Base-by-base conservation (phyloP, 2,113 vertebrate species). In the Ursus arctos region DNA sequence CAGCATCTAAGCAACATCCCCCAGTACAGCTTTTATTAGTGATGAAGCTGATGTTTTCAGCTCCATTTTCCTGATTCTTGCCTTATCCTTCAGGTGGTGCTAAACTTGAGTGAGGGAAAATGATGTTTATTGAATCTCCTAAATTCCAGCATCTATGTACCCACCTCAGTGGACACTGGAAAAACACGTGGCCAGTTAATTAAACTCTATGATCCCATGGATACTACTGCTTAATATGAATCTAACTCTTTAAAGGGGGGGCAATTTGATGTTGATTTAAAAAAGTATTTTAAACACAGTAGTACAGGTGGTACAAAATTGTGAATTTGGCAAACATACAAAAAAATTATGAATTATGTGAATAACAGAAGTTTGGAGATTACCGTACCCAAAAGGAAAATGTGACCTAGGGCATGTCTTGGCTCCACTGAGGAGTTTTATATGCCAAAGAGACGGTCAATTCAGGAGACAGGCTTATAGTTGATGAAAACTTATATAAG, bases 1-100 rank as follows among this genome's bases (percentile, higher is more conserved):
- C n/a, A 61, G 24, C 19, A 63, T n/a, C 19, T 22, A 40, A 51
- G 43, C 49, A 31, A n/a, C 36, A 71, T 33, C 13, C 43, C 26
- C 57, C 15, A 40, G 1, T 40, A 11, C 49, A 76, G 19, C 9
- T 67, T 86, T 55, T 72, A 71, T 22, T 43, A 92, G 79, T 77
- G 59, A 92, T 18, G 22, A 97, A 87, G 31, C 40, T 71, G 36
- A 31, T 79, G n/a, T 63, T 77, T 94, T 92, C 31, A 94, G 43
- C 33, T 90, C 24, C 7, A 63, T 47, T 51, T 95, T 49, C 36
- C 80, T 72, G 49, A 40, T 51, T 88, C 28, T 88, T 47, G 8
- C 67, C 24, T 76, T 88, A 2, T 61, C 57, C 61, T 80, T 76
- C 63, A 81, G 26, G 31, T 55, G 19, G 31, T 91, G 12, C 26